Evolutionary conservation across 2,888 invertebrate genomes (phyloP).

Genomic region (Drosophila putrida): DNA sequence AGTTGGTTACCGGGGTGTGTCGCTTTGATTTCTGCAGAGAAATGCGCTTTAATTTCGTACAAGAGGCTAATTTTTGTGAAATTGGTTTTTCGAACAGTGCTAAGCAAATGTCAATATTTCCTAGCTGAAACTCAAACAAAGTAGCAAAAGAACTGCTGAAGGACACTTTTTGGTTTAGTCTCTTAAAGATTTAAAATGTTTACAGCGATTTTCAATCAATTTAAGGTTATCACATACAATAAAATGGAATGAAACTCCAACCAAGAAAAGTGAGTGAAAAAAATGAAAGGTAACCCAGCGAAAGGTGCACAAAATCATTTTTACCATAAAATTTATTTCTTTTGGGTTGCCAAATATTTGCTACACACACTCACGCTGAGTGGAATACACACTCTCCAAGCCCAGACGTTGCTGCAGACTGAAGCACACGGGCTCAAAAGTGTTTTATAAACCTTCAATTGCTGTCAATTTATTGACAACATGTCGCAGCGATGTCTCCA

Average conservation of each 20-base stretch:
- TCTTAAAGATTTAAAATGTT: slow-evolving; percentile 42
- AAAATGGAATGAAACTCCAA: slow-evolving; percentile 22
- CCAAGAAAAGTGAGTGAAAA: neutral
- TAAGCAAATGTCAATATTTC: slow-evolving; percentile 19
- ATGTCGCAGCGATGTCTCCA: slow-evolving; percentile 67
- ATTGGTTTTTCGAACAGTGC: slow-evolving; percentile 54
- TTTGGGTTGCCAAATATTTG: slow-evolving; percentile 69
- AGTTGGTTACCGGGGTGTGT: slow-evolving; percentile 17
- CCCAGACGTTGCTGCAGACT: slow-evolving; percentile 28
- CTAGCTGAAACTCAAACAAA: slow-evolving; percentile 3
- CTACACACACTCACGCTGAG: slow-evolving; percentile 41
- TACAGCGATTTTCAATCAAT: slow-evolving; percentile 61
- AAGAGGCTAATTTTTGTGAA: slow-evolving; percentile 68
- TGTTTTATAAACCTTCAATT: slow-evolving; percentile 81
- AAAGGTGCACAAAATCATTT: slow-evolving; percentile 75
- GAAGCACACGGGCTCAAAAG: slow-evolving; percentile 54
- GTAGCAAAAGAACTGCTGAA: neutral
- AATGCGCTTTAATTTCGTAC: slow-evolving; percentile 66
- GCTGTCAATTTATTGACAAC: slow-evolving; percentile 82
- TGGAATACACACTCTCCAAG: neutral
- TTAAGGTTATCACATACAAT: slow-evolving; percentile 59
- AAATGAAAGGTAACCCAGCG: slow-evolving; percentile 35
- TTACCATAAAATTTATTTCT: slow-evolving; percentile 76
- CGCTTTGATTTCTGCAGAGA: slow-evolving; percentile 65
- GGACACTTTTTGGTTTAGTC: neutral